Evolutionary conservation across 2,797 vertebrate genomes (phyloP), one percentile per base, ranked within the genome.

Genomic region (Tarsius wallacei): DNA sequence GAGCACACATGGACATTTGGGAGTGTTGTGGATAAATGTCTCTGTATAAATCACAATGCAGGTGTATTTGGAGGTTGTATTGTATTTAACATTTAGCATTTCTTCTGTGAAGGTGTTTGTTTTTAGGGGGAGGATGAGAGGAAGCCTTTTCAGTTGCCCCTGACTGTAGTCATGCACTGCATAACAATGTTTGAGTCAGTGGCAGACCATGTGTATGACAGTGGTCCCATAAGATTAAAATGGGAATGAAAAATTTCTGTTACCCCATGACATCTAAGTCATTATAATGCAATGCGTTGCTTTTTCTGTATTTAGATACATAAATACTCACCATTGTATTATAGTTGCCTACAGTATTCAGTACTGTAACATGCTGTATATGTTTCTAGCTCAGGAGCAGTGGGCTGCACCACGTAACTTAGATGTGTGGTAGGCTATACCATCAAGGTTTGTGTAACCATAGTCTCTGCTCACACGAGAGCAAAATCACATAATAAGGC

Each of bases 81-180:
- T 98, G 5, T 98, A 95, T 63, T 97, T 97, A 94, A 96, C 90
- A 24, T 84, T 92, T 92, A 95, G 70, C 87, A 73, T 96, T 98
- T 98, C 97, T 97, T 98, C 96, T 98, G 90, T 97, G 97, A 98
- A 98, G 95, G 7, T 22, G 49, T 42, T 82, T 21, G 33, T 73
- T 51, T 70, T 49, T 63, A 12, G 26, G 14, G 55, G 31, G 47
- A 88, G 97, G 80, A 68, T 73, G 92, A 85, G 66, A 70, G 10
- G 66, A 36, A 70, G 53, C 63, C 96, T 89, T 96, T 98, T 90
- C 90, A 83, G 90, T 94, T 94, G 96, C 97, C 93, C 98, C 55
- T 96, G 94, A 92, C 96, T 97, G 36, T 21, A 57, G 51, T 80
- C 53, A 57, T 80, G 53, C 57, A 55, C n/a, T 7, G 0, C 53